Evolutionary conservation across 2,888 invertebrate species (phyloP).

Genomic region (Apeira syringaria): DNA sequence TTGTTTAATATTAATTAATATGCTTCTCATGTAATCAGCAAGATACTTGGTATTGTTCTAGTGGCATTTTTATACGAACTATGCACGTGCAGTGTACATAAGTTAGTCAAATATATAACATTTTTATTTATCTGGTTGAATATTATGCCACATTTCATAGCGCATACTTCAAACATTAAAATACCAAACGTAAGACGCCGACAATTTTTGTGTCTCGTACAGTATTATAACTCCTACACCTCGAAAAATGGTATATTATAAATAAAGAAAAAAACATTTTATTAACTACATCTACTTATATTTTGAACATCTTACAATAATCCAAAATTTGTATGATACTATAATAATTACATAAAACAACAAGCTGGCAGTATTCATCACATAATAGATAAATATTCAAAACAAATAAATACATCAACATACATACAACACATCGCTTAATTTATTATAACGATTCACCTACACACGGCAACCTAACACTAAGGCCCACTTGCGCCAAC

Average conservation of each 20-base stretch:
- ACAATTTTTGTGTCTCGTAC: background rate
- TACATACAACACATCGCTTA: constrained; percentile 43
- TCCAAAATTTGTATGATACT: constrained; percentile 3
- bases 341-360: constrained; percentile 23
- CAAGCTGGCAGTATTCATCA: constrained; percentile 40
- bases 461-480: constrained; percentile 62
- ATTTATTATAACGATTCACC: constrained; percentile 52
- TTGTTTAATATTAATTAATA: too few species aligned
- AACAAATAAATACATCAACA: constrained; percentile 52
- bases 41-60: too few species aligned
- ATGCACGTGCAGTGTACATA: background rate
- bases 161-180: background rate
- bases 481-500: too few species aligned
- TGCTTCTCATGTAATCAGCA: too few species aligned
- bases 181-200: too few species aligned
- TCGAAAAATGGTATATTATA: too few species aligned
- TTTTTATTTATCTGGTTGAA: constrained; percentile 2
- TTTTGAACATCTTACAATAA: constrained; percentile 1
- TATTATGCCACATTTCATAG: constrained; percentile 13
- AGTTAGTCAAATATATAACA: background rate
- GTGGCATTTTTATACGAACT: background rate
- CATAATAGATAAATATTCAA: constrained; percentile 45
- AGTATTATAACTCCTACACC: too few species aligned
- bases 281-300: background rate
- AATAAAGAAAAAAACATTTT: background rate